Base-by-base conservation (phyloP, 2,797 vertebrate genomes). In the Synanceia verrucosa region DNA sequence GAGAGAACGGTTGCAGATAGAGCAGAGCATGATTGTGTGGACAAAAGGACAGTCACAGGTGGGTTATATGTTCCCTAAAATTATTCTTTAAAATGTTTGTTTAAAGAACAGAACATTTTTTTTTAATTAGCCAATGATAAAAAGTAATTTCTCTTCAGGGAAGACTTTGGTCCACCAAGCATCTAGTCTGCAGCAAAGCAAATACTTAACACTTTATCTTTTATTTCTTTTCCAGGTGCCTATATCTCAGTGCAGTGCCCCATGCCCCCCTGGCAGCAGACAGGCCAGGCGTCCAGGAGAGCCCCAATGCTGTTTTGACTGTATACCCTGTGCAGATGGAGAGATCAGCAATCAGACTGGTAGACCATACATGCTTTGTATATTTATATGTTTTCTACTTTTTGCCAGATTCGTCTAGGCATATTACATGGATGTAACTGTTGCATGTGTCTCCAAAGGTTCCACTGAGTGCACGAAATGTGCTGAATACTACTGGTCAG, bases 241-340 rank as follows among this genome's bases (percentile, higher is more conserved):
- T 19, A 48, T 84, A 9, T 94, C 94, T 73, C 70, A 85, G 50
- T 95, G 94, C 46, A 93, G 76, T 21, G 46, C 55, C 19, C 88
- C 84, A 0, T 95, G 94, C 44, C 66, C 77, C 3, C 90, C 91
- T 29, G 94, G 94, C 36, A 94, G 78, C 64, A 82, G 94, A 19
- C 81, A 88, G 78, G 90, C 92, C 72, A 82, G 69, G 31, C 88
- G 81, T 21, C 74, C 69, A 19, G 84, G 89, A 58, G 82, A 92
- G 52, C 87, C 93, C 16, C 66, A 66, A 39, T 94, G 94, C 76
- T 95, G 94, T 77, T 94, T 93, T 76, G 93, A 95, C 53, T 95
- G 94, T 83, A 73, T 94, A 64, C 91, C 91, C 2, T 95, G 94
- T 78, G 90, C 92, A 53, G 93, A 93, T 12, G 94, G 93, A 65